These are phyloP conservation scores for Columba guinea DNA, from an alignment of 2,797 vertebrate species.

Conservation along the genomic window DNA sequence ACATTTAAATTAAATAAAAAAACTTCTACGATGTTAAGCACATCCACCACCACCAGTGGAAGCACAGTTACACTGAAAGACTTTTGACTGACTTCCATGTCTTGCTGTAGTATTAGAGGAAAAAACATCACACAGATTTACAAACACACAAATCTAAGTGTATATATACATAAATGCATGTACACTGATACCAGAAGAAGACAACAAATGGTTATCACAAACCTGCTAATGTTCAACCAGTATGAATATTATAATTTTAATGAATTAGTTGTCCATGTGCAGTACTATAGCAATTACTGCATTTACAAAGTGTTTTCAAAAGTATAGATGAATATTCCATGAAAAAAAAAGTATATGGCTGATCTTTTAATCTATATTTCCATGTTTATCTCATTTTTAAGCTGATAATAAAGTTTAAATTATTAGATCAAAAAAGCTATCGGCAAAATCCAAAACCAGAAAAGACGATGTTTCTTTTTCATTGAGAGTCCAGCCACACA, in stretches of 20 bases:
- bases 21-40: background rate
- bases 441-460: background rate
- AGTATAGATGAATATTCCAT: background rate
- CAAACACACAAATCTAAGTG: background rate
- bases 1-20: conserved; percentile 1
- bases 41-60: background rate
- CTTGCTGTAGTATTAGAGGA: background rate
- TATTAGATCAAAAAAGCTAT: background rate
- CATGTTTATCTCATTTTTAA: background rate
- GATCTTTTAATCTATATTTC: background rate
- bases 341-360: background rate
- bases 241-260: background rate
- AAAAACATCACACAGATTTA: background rate
- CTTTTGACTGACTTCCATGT: background rate
- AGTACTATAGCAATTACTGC: background rate
- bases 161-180: background rate
- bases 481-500: background rate
- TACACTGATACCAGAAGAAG: background rate
- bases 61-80: background rate
- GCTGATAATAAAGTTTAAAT: background rate
- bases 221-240: background rate
- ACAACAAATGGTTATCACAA: background rate
- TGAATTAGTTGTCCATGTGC: background rate
- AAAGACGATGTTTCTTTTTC: background rate
- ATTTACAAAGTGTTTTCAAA: background rate